phyloP scores from a whole-genome alignment of 2,797 vertebrate genomes.

The Eulemur coronatus region DNA sequence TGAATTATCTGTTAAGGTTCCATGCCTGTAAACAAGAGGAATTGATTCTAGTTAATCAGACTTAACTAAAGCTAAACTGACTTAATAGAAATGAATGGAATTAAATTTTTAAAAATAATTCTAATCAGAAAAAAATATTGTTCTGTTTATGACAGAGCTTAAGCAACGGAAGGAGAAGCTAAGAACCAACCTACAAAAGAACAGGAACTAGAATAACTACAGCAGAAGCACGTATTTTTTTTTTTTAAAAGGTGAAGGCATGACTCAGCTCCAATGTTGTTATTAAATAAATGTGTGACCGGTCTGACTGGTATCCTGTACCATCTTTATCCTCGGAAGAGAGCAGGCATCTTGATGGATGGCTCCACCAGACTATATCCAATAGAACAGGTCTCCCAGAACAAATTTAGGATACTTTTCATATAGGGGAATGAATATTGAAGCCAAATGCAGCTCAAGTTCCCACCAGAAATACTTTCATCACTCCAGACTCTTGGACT shows the following conservation, averaged over 20 bases:
- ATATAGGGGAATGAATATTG: neutral
- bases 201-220: neutral
- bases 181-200: neutral
- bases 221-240: neutral
- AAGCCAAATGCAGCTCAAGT: neutral
- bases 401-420: neutral
- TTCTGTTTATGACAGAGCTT: neutral
- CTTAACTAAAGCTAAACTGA: neutral
- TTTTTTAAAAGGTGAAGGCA: too few species aligned
- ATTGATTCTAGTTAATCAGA: neutral
- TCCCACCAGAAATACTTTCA: neutral
- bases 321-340: neutral
- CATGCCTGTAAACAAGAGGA: neutral
- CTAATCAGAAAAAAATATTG: neutral
- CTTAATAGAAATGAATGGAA: neutral
- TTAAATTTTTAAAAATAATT: neutral
- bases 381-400: neutral
- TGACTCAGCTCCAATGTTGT: neutral
- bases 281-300: neutral
- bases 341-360: neutral
- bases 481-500: neutral
- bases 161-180: neutral
- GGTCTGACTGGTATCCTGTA: neutral
- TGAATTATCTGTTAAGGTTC: neutral
- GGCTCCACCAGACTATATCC: neutral